Conservation (phyloP, 2,888 invertebrate genomes). For the Argyresthia albistria region DNA sequence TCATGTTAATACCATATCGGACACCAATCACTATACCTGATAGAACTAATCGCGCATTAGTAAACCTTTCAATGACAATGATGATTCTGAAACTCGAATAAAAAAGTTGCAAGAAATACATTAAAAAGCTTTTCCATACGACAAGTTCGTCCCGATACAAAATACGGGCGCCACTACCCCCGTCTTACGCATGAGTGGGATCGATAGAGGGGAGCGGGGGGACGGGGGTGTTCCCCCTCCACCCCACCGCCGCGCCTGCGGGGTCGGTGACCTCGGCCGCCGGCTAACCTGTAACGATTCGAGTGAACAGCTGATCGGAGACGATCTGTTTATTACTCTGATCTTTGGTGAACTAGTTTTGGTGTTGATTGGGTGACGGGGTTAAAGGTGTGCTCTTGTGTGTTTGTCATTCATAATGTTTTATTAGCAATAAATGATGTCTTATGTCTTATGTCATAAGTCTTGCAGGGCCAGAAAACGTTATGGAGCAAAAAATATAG, state of each 20-base stretch:
- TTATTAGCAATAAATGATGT: no score
- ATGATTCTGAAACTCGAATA: no score
- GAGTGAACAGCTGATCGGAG: constrained; percentile 4
- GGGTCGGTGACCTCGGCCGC: neutral
- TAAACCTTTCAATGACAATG: no score
- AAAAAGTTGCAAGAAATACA: neutral
- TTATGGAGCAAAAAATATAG: no score
- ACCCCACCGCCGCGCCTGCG: constrained; percentile 7
- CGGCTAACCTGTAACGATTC: neutral
- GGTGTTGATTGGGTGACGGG: no score
- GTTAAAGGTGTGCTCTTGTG: no score
- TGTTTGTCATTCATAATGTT: no score
- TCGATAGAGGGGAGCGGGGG: constrained; percentile 29
- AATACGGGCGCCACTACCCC: neutral
- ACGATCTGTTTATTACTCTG: neutral
- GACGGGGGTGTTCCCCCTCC: neutral
- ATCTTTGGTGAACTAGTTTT: neutral
- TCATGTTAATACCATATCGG: no score
- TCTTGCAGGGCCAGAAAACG: no score
- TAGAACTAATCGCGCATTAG: no score
- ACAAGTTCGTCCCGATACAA: neutral
- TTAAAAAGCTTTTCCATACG: neutral
- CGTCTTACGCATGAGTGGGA: constrained; percentile 35
- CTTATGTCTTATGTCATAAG: no score
- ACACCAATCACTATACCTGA: no score